A percentile compares a stretch with the other conserved stretches of the same genome.
Conservation (phyloP, 2,888 invertebrate species). For the Zaprionus obscuricornis region DNA sequence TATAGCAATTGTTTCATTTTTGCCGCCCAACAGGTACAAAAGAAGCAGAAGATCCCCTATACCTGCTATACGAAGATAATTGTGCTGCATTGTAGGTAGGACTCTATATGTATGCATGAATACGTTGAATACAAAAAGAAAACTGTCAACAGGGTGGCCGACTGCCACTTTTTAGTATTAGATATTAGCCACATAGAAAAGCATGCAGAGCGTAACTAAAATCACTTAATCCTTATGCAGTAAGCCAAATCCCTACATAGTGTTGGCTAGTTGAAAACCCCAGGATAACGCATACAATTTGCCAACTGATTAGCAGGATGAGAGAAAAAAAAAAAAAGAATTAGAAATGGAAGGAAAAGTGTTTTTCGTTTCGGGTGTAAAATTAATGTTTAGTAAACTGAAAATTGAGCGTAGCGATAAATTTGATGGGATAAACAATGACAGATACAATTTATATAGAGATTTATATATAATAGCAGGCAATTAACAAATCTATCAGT, state of each 20-base stretch:
- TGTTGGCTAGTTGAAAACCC: not conserved
- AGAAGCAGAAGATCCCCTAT: not conserved
- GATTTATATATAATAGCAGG: no score
- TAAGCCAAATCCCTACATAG: not conserved
- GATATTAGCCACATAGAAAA: slow-evolving; percentile 21
- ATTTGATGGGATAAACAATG: no score
- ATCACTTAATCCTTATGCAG: slow-evolving; percentile 13
- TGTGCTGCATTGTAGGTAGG: not conserved
- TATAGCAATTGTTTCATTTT: slow-evolving; percentile 23
- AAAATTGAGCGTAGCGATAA: slow-evolving; percentile 16
- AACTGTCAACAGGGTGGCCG: slow-evolving; percentile 15
- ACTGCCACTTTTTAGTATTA: slow-evolving; percentile 39
- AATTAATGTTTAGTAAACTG: slow-evolving; percentile 36
- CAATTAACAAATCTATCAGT: no score
- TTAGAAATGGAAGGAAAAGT: no score
- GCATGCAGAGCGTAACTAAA: slow-evolving; percentile 31
- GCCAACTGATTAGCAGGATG: slow-evolving; percentile 14
- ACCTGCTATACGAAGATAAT: slow-evolving; percentile 6
- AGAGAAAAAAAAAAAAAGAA: no score
- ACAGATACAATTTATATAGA: no score
- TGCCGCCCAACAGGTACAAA: slow-evolving; percentile 30
- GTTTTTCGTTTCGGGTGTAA: slow-evolving; percentile 17
- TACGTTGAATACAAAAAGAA: not conserved
- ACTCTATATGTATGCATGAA: not conserved
- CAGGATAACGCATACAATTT: slow-evolving; percentile 15